Evolutionary conservation across 30 jellyfish, hydroid and myxozoan genomes (phyloP).

Genomic region (Aurelia aurita complex sp. Pacific): DNA sequence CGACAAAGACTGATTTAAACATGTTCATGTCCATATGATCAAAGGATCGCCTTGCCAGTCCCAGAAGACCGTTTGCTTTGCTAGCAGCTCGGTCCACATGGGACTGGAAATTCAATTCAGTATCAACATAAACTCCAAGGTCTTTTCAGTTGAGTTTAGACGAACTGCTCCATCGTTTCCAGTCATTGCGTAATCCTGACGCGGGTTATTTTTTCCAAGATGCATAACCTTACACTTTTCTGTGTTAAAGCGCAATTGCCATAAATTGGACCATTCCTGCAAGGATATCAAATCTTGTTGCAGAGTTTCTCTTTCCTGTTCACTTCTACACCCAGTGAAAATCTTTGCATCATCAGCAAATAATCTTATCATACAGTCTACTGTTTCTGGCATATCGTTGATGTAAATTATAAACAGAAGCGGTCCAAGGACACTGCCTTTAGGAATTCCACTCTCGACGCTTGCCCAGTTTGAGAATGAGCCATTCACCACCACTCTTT

Average conservation of each 20-base stretch:
- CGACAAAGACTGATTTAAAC: too few species aligned
- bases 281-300: conserved; percentile 12
- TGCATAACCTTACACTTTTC: conserved; percentile 7
- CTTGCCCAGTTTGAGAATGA: not conserved
- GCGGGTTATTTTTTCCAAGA: conserved; percentile 11
- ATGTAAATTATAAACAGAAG: conserved; percentile 1
- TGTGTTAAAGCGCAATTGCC: conserved; percentile 22
- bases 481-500: too few species aligned
- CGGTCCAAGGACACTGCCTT: conserved; percentile 30
- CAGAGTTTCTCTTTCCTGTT: conserved; percentile 19
- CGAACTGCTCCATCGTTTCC: too few species aligned
- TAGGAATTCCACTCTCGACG: conserved; percentile 36
- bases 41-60: too few species aligned
- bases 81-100: too few species aligned
- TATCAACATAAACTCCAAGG: too few species aligned
- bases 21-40: too few species aligned
- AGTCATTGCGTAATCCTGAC: too few species aligned
- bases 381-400: not conserved
- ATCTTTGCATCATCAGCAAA: conserved; percentile 27
- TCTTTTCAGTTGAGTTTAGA: too few species aligned
- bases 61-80: too few species aligned
- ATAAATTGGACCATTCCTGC: conserved; percentile 25
- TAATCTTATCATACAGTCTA: conserved; percentile 2
- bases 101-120: too few species aligned
- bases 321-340: conserved; percentile 13